Evolutionary conservation across 2,888 invertebrate genomes (phyloP), one percentile per base, ranked within the genome.

Genomic region (Carpatolechia fugitivella): DNA sequence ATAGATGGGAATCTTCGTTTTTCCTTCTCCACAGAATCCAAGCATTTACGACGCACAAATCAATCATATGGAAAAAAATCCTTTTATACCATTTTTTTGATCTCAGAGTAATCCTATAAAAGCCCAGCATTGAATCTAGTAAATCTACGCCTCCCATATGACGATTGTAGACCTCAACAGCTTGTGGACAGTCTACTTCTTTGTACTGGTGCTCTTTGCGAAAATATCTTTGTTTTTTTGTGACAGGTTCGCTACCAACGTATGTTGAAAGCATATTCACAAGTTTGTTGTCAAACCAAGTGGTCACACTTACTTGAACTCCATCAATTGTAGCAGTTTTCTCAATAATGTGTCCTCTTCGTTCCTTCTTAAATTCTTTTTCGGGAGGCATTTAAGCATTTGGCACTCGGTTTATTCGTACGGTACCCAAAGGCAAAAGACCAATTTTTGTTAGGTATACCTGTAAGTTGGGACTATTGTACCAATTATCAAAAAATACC

Each of bases 211-310:
- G n/a, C 13, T 35, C 13, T 10, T 3, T 6, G 4, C 11, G 6
- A 10, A 35, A 35, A 35, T 10, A 35, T 6, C 68, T 69, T 72
- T 60, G 70, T 73, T 76, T 76, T 69, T 3, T 51, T 36, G 48
- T 18, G 16, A 29, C 53, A 4, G 58, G 55, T 18, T 55, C 44
- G 14, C 49, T 59, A 11, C 58, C 56, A 1, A 59, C 59, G 33
- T 50, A 55, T 1, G 59, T 41, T 13, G 59, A 59, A 7, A 55
- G 53, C 14, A 59, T 16, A 50, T 47, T 59, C 5, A 59, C 59
- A 8, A 3, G 14, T 30, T 59, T 59, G 29, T 59, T 59, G 18
- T 59, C 59, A 40, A 24, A 56, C 56, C 58, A 56, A 3, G 54
- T 36, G 4, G 54, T 33, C 16, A 48, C 3, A 13, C 48, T 48